phyloP scores from a whole-genome alignment of 2,113 vertebrate genomes.

The Leucopsar rothschildi region DNA sequence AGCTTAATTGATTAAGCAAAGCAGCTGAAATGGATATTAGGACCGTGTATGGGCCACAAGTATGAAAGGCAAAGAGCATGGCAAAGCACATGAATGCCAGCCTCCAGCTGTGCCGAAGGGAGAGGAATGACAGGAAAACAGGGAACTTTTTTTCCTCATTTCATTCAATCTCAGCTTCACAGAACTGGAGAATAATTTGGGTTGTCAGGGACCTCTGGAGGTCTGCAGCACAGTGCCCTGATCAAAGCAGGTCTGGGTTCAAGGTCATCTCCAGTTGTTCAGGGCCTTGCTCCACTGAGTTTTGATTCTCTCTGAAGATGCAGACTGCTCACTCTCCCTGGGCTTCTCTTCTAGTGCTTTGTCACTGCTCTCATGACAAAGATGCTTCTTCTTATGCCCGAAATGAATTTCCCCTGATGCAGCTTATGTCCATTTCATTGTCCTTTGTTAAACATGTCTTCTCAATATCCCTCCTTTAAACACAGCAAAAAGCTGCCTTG shows the following conservation, averaged over 20 bases:
- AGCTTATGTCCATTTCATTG: background rate
- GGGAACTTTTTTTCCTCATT: background rate
- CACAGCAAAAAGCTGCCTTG: background rate
- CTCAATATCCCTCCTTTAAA: background rate
- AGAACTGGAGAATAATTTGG: background rate
- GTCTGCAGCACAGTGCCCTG: background rate
- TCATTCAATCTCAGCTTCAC: background rate
- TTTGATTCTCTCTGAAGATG: background rate
- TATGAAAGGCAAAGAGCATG: background rate
- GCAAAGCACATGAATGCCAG: background rate
- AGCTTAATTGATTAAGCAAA: constrained; percentile 12
- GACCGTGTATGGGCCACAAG: background rate
- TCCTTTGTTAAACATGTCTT: background rate
- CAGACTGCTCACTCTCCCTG: background rate
- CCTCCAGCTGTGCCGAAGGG: background rate
- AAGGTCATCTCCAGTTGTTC: background rate
- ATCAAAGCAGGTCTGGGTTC: constrained; percentile 5
- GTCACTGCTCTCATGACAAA: background rate
- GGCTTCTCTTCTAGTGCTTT: background rate
- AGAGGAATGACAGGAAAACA: background rate
- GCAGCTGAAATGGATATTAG: background rate
- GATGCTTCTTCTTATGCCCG: background rate
- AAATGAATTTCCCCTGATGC: background rate
- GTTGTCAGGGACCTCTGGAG: background rate
- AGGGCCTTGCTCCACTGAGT: background rate